A percentile compares a stretch with the other conserved stretches of the same genome.
Conservation (phyloP, 2,888 invertebrate genomes). For the Amphipoea oculea region DNA sequence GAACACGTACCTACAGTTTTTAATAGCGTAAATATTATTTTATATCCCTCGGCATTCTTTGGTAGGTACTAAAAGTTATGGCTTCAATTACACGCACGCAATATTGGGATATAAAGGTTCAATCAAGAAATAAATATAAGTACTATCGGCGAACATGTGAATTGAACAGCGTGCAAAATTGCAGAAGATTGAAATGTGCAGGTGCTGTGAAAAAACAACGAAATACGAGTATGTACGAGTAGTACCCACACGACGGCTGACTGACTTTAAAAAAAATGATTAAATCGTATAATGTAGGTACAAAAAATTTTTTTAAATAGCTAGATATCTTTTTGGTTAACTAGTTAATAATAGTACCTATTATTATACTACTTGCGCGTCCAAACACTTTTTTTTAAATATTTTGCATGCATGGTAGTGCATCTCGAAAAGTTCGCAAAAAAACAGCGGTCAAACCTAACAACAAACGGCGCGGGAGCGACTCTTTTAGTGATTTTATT, state of each 20-base stretch:
- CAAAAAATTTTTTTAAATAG: not conserved
- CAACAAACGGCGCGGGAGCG: not conserved
- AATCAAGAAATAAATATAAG: conserved; percentile 76
- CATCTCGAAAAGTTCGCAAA: not conserved
- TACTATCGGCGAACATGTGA: conserved; percentile 67
- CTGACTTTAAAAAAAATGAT: not conserved
- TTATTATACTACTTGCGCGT: not conserved
- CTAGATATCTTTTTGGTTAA: too few relatives aligned
- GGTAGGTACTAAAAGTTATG: conserved; percentile 70
- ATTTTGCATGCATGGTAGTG: conserved; percentile 19
- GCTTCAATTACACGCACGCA: conserved; percentile 78
- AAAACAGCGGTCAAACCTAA: not conserved
- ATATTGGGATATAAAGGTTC: conserved; percentile 73
- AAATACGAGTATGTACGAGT: too few relatives aligned
- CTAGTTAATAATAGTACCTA: too few relatives aligned
- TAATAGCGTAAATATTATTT: conserved; percentile 67
- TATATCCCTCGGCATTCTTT: conserved; percentile 71
- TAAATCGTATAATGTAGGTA: not conserved
- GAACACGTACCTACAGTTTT: conserved; percentile 51
- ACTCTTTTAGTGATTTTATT: not conserved
- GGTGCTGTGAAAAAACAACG: conserved; percentile 26
- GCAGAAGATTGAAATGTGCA: conserved; percentile 41
- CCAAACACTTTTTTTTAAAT: not conserved
- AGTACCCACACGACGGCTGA: not conserved
- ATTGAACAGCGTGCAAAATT: conserved; percentile 59